Evolutionary conservation across 2,113 vertebrate species (phyloP), one percentile per base, ranked within the genome.

Genomic region (Dicrurus megarhynchus): DNA sequence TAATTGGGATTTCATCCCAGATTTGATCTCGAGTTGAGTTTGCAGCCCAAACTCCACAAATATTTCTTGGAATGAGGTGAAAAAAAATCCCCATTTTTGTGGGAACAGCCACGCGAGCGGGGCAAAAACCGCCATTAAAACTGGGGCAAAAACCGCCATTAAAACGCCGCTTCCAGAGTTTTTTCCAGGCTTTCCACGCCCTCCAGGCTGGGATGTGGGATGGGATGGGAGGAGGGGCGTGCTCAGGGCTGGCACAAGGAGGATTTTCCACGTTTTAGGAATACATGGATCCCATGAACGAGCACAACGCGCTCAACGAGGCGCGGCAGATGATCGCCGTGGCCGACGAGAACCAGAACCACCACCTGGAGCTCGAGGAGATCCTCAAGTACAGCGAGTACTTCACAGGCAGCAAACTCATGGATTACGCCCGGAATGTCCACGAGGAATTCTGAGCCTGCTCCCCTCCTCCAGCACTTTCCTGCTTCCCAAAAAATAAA

Each of bases 211-310:
- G 42, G 16, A n/a, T 49, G 1, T 24, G 47, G 47, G 47, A 2
- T 49, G 47, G 56, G 33, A 15, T 9, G n/a, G n/a, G n/a, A n/a
- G n/a, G n/a, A n/a, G n/a, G n/a, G n/a, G n/a, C n/a, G n/a, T n/a
- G n/a, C n/a, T n/a, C n/a, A n/a, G n/a, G n/a, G 9, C 27, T 30
- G 24, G 39, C 27, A 6, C 18, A 28, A 4, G 16, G 28, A 1
- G 10, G 30, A 6, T 28, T 65, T 11, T 13, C 1, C 35, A 8
- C 7, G 3, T 6, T 7, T 19, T 35, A 99, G 99, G 99, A 99
- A 42, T 99, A 99, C 96, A 99, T 99, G 99, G 99, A 99, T 80
- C 99, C 99, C 14, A 99, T 99, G 99, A 99, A 99, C 8, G 99
- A 99, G 93, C 99, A 99, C 98, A 99, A 99, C 11, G 99, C 99